These are phyloP conservation scores for Drosophila navojoa DNA, from an alignment of 1,140 invertebrate species.

Conservation along the genomic window DNA sequence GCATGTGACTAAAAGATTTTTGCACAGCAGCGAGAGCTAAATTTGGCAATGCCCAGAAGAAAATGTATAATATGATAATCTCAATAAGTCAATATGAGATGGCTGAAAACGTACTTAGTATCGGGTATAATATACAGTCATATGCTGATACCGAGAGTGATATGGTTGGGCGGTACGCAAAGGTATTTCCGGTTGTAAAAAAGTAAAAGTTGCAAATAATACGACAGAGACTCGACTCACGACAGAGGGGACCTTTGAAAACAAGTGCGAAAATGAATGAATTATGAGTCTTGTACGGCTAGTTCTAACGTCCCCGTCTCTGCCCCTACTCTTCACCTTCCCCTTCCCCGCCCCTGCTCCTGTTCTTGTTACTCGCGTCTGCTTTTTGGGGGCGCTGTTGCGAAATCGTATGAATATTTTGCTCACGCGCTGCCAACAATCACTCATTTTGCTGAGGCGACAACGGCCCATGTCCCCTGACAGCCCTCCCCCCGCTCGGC, in stretches of 20 bases:
- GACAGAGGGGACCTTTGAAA: background rate
- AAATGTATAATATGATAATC: background rate
- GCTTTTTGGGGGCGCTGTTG: slow-evolving; percentile 13
- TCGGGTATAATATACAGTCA: background rate
- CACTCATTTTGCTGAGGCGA: slow-evolving; percentile 65
- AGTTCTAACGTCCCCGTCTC: background rate
- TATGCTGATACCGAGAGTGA: too few relatives aligned
- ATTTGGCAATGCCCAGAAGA: slow-evolving; percentile 11
- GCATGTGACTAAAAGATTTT: slow-evolving; percentile 57
- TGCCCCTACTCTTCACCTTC: too few relatives aligned
- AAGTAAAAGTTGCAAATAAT: slow-evolving; percentile 14
- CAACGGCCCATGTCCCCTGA: slow-evolving; percentile 7
- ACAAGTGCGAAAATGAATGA: slow-evolving; percentile 58
- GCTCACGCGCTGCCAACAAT: slow-evolving; percentile 78
- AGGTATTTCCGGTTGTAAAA: background rate
- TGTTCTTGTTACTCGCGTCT: too few relatives aligned
- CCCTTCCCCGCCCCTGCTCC: too few relatives aligned
- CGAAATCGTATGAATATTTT: slow-evolving; percentile 75
- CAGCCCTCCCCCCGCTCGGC: background rate
- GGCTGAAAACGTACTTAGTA: background rate
- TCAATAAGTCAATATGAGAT: slow-evolving; percentile 1
- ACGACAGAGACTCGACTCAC: background rate
- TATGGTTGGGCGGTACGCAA: too few relatives aligned
- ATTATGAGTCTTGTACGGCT: slow-evolving; percentile 45
- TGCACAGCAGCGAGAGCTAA: slow-evolving; percentile 26